Base-by-base conservation (phyloP, 2,797 vertebrate genomes). In the Sebastes iracundus region DNA sequence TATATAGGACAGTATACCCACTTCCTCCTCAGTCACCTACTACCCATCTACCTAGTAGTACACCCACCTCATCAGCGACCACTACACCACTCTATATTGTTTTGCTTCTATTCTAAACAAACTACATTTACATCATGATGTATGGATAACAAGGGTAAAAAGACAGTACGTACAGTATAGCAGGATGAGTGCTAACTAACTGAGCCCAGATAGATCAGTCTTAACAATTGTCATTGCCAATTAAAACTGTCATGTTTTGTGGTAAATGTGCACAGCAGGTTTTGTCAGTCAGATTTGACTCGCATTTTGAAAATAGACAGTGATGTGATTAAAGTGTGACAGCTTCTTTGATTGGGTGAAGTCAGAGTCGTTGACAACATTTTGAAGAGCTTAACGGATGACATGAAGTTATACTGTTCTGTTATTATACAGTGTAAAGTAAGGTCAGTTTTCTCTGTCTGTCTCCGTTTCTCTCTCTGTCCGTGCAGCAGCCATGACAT, bases 401-500 rank as follows among this genome's bases (percentile, higher is more conserved):
- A 6, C 22, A 58, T 28, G 12, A 32, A 38, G 22, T 18, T 3
- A 5, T 65, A 22, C 30, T 18, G 7, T 30, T 63, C 20, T 76
- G 8, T 52, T 35, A 14, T 33, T 12, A 2, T 38, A 22, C 3
- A 18, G 23, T 20, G 14, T 2, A 35, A 66, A 74, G 25, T n/a
- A 7, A 53, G 23, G 20, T 58, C 25, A 30, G 20, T 32, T 68
- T 27, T 4, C 38, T 14, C 27, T 18, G 46, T 61, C 23, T 30
- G 25, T 6, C 27, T 18, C 27, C 2, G 28, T 61, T 18, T 33
- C 1, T 63, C 23, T 28, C n/a, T 23, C 16, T n/a, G 9, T 66
- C 5, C 58, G 79, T 72, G 61, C 70, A 75, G 64, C 73, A 70
- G 35, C 74, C 78, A 63, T 74, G 77, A 84, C 60, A 46, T 46